A percentile compares a stretch with the other conserved stretches of the same genome.
phyloP scores from a whole-genome alignment of 2,113 vertebrate genomes.

The Mirounga angustirostris region DNA sequence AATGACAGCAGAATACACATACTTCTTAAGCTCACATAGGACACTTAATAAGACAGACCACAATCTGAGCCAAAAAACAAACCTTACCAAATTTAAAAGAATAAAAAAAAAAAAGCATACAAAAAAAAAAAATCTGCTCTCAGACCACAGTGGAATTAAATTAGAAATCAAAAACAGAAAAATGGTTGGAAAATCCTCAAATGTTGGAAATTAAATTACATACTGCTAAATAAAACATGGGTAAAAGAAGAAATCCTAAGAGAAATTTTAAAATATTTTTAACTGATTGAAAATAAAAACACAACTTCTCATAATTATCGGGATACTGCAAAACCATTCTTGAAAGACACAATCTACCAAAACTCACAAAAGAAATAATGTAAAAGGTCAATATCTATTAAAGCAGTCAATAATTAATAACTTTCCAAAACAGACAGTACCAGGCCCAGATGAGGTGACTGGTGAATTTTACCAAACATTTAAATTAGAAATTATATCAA shows the following conservation, averaged over 20 bases:
- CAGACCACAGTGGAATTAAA: not conserved
- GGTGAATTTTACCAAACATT: not conserved
- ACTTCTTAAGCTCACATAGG: not conserved
- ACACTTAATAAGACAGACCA: not conserved
- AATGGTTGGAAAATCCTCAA: not conserved
- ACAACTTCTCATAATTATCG: not conserved
- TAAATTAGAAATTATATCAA: not conserved
- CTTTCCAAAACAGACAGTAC: not conserved
- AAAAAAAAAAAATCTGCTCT: not conserved
- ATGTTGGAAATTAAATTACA: not conserved
- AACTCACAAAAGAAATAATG: not conserved
- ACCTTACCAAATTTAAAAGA: not conserved
- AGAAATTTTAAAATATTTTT: not conserved
- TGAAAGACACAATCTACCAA: not conserved
- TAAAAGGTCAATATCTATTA: not conserved
- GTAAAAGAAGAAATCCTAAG: not conserved
- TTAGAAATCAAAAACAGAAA: not conserved
- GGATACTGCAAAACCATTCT: not conserved
- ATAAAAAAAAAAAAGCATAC: not conserved
- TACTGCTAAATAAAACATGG: not conserved
- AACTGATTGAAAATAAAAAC: not conserved
- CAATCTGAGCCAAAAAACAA: not conserved
- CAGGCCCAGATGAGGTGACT: not conserved
- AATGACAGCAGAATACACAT: not conserved
- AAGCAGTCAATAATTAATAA: conserved; percentile 9